A percentile compares a stretch with the other conserved stretches of the same genome.
Conservation (phyloP, 2,113 vertebrate species). For the Trematocara variabile region DNA sequence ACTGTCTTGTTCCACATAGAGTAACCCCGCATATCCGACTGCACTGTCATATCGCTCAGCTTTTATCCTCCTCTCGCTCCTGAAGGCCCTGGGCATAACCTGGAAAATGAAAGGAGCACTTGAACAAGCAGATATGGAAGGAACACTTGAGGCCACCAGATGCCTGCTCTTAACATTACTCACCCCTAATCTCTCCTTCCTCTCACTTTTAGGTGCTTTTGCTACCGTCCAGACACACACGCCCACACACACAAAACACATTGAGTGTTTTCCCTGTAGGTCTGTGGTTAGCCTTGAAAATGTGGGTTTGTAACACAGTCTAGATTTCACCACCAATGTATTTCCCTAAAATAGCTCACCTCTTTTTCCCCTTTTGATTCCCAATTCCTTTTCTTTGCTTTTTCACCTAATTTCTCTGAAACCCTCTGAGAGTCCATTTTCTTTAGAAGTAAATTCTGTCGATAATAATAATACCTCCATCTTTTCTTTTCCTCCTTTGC, state of each 20-base stretch:
- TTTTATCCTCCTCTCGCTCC: constrained; percentile 14
- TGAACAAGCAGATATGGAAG: constrained; percentile 2
- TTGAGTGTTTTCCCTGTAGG: background rate
- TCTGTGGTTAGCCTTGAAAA: background rate
- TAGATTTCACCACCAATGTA: background rate
- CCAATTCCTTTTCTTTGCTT: background rate
- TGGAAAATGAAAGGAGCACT: constrained; percentile 23
- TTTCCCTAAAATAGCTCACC: background rate
- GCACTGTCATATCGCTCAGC: background rate
- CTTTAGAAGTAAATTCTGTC: background rate
- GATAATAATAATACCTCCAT: background rate
- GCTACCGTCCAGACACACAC: background rate
- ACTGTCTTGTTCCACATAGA: background rate
- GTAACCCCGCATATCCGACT: background rate
- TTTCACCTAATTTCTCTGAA: background rate
- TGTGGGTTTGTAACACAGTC: constrained; percentile 27
- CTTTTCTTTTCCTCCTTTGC: background rate
- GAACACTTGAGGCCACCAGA: constrained; percentile 17
- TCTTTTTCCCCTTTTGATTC: background rate
- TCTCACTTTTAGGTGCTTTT: constrained; percentile 1
- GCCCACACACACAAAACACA: background rate
- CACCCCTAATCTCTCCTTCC: constrained; percentile 21
- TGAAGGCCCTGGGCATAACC: constrained; percentile 9
- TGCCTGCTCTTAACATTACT: constrained; percentile 27
- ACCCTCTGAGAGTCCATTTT: background rate